Conservation (phyloP, 2,888 invertebrate species). For the Drosophila paramelanica region DNA sequence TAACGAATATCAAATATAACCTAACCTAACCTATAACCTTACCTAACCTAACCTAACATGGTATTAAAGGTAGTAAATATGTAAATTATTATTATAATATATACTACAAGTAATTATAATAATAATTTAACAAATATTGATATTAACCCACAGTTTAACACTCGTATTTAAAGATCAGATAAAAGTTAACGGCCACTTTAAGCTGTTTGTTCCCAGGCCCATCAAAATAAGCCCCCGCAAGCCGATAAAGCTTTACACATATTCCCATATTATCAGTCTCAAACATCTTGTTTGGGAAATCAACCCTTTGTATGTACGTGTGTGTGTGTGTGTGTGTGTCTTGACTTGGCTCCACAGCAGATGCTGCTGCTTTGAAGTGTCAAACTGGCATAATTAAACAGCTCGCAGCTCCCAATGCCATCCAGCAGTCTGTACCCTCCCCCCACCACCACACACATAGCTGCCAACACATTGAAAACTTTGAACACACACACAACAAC, state of each 20-base stretch:
- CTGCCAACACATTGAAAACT: slow-evolving; percentile 35
- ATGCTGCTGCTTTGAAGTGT: slow-evolving; percentile 82
- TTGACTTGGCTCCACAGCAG: slow-evolving; percentile 29
- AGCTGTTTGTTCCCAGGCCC: slow-evolving; percentile 30
- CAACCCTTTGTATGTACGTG: slow-evolving; percentile 30
- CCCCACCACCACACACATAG: slow-evolving; percentile 2
- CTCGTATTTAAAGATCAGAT: slow-evolving; percentile 15
- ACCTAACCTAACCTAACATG: too few species aligned
- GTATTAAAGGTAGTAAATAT: too few species aligned
- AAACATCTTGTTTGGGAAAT: slow-evolving; percentile 21
- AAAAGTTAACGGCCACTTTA: slow-evolving; percentile 5
- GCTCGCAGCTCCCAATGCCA: slow-evolving; percentile 45
- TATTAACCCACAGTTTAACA: not conserved
- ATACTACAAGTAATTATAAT: too few species aligned
- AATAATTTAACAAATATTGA: not conserved
- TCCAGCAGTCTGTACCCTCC: slow-evolving; percentile 1
- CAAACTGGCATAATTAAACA: slow-evolving; percentile 82
- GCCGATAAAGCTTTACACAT: slow-evolving; percentile 1
- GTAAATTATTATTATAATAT: too few species aligned
- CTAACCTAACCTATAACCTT: too few species aligned
- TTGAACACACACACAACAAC: slow-evolving; percentile 48
- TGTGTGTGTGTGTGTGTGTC: slow-evolving; percentile 12
- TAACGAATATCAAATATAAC: too few species aligned
- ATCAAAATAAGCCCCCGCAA: slow-evolving; percentile 16
- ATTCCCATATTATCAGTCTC: slow-evolving; percentile 22